These are phyloP conservation scores for Ericerus pela DNA, from an alignment of 1,140 invertebrate genomes.

Conservation along the genomic window DNA sequence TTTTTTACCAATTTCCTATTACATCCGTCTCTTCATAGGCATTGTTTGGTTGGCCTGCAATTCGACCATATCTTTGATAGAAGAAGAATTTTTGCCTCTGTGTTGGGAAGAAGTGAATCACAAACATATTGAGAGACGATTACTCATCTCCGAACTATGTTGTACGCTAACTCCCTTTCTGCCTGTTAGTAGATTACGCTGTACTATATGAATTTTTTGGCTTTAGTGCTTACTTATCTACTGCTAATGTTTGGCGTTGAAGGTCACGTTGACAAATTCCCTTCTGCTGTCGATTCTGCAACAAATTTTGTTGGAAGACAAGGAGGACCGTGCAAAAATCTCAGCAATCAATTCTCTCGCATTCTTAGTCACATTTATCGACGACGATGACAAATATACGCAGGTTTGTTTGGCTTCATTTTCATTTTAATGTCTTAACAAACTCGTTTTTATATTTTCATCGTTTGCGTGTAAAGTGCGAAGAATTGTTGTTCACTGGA, in stretches of 20 bases:
- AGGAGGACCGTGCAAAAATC: constrained; percentile 45
- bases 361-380: constrained; percentile 44
- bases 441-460: neutral
- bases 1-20: neutral
- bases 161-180: constrained; percentile 54
- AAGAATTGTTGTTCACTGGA: constrained; percentile 39
- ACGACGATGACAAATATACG: constrained; percentile 51
- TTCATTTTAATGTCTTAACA: neutral
- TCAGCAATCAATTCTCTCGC: constrained; percentile 47
- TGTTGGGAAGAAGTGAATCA: constrained; percentile 65
- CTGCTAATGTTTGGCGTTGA: constrained; percentile 26
- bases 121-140: constrained; percentile 50
- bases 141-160: constrained; percentile 57
- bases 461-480: constrained; percentile 32
- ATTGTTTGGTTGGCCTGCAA: constrained; percentile 42
- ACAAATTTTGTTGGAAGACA: constrained; percentile 56
- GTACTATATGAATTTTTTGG: constrained; percentile 24
- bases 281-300: constrained; percentile 57
- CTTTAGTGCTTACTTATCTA: constrained; percentile 31
- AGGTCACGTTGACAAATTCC: constrained; percentile 50
- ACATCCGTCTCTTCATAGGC: constrained; percentile 28
- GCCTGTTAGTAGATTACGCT: constrained; percentile 33
- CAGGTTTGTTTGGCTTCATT: constrained; percentile 32
- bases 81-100: constrained; percentile 54
- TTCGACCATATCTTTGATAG: constrained; percentile 38